Conservation (phyloP, 2,113 vertebrate genomes). For the Dipodomys ordii region DNA sequence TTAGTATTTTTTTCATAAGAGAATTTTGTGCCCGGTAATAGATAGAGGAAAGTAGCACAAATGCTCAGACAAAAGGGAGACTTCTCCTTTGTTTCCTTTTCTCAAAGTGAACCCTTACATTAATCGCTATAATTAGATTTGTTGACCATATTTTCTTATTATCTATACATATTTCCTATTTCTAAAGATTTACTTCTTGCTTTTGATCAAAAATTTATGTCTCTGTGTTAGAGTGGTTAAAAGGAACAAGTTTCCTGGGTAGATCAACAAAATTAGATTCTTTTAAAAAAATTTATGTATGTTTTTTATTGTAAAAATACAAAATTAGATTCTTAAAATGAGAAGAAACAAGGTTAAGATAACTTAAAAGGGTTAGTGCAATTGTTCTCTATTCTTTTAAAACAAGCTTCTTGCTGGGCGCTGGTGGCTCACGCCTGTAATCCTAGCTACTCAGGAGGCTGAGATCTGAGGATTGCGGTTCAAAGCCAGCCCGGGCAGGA, state of each 20-base stretch:
- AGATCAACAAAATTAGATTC: not conserved
- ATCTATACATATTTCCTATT: not conserved
- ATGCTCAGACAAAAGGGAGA: too few species aligned
- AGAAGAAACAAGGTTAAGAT: conserved; percentile 2
- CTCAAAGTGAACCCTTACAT: not conserved
- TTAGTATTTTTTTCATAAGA: not conserved
- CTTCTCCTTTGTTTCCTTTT: not conserved
- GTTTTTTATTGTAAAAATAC: too few species aligned
- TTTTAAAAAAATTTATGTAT: too few species aligned
- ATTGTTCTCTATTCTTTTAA: not conserved
- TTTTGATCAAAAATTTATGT: conserved; percentile 20
- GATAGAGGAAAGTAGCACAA: conserved; percentile 17
- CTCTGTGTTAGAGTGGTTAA: not conserved
- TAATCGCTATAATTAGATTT: not conserved
- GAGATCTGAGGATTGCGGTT: too few species aligned
- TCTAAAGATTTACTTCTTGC: not conserved
- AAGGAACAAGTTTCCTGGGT: not conserved
- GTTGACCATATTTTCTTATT: not conserved
- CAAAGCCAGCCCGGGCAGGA: too few species aligned
- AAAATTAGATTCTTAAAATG: not conserved
- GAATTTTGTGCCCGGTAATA: not conserved
- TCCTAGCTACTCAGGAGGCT: too few species aligned
- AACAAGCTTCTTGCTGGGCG: not conserved
- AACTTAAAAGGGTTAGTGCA: not conserved
- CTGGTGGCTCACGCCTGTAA: too few species aligned